phyloP scores from a whole-genome alignment of 1,140 invertebrate species.

The Magallana ariakensis region DNA sequence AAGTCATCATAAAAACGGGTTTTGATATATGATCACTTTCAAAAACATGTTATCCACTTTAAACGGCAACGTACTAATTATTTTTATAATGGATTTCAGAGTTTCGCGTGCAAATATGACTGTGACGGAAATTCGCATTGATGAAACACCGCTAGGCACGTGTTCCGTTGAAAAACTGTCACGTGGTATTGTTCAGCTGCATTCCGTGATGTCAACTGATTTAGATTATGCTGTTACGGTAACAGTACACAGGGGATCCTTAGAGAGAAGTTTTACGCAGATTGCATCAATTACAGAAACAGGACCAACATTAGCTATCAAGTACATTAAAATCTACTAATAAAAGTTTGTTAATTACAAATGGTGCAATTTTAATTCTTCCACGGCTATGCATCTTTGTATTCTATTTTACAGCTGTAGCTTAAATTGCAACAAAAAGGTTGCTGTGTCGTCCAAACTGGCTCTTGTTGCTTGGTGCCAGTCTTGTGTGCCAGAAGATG shows the following conservation, averaged over 20 bases:
- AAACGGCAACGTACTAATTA: too few relatives aligned
- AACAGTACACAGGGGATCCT: neutral
- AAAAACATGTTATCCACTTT: too few relatives aligned
- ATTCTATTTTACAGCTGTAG: neutral
- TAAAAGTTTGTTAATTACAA: too few relatives aligned
- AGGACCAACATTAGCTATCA: neutral
- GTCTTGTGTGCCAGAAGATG: neutral
- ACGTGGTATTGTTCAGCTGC: neutral
- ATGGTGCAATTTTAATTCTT: too few relatives aligned
- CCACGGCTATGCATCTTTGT: too few relatives aligned
- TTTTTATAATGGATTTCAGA: neutral
- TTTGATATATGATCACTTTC: too few relatives aligned
- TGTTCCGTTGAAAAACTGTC: neutral
- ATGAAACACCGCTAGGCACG: neutral
- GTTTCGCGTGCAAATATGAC: neutral
- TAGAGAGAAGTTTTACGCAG: neutral
- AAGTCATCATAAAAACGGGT: too few relatives aligned
- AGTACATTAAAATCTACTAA: neutral
- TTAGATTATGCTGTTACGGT: slow-evolving; percentile 5
- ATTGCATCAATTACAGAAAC: neutral
- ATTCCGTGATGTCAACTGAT: neutral
- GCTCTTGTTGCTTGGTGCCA: neutral
- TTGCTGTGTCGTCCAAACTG: slow-evolving; percentile 2
- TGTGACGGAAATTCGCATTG: neutral
- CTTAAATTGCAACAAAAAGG: neutral